These are phyloP conservation scores for Oreochromis spilurus DNA, from an alignment of 2,113 vertebrate species.

Conservation along the genomic window DNA sequence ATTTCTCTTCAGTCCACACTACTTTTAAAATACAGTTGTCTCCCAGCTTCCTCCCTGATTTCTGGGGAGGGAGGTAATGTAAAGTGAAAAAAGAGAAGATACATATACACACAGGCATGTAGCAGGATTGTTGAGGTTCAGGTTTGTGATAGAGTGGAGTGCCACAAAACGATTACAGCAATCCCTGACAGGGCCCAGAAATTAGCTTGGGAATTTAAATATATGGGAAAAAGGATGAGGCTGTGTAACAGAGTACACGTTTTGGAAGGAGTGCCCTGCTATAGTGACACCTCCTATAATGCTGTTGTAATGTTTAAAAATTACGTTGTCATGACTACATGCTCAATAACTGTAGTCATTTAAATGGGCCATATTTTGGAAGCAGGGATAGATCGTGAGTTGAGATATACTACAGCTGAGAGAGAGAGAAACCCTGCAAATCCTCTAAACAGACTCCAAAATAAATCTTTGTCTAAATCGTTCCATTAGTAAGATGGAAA, in stretches of 20 bases:
- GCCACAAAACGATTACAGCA: background rate
- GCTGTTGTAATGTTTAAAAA: background rate
- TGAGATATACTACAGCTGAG: background rate
- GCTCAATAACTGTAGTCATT: background rate
- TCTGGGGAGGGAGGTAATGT: background rate
- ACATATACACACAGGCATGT: background rate
- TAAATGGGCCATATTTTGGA: background rate
- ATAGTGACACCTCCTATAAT: background rate
- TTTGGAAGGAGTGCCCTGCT: background rate
- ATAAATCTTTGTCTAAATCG: background rate
- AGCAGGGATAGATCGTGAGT: background rate
- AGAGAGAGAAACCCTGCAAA: background rate
- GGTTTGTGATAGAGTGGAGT: background rate
- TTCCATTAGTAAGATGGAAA: background rate
- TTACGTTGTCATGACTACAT: background rate
- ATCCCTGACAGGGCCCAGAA: background rate
- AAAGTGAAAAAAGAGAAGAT: background rate
- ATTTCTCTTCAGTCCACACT: background rate
- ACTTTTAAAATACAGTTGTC: slow-evolving; percentile 2
- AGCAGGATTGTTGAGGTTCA: background rate
- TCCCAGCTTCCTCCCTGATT: background rate
- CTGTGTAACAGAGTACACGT: background rate
- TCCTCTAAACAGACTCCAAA: background rate
- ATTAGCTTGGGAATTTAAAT: background rate
- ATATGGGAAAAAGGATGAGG: background rate